These are phyloP conservation scores for Poeciliopsis turrubarensis DNA, from an alignment of 2,113 vertebrate species.

Conservation along the genomic window DNA sequence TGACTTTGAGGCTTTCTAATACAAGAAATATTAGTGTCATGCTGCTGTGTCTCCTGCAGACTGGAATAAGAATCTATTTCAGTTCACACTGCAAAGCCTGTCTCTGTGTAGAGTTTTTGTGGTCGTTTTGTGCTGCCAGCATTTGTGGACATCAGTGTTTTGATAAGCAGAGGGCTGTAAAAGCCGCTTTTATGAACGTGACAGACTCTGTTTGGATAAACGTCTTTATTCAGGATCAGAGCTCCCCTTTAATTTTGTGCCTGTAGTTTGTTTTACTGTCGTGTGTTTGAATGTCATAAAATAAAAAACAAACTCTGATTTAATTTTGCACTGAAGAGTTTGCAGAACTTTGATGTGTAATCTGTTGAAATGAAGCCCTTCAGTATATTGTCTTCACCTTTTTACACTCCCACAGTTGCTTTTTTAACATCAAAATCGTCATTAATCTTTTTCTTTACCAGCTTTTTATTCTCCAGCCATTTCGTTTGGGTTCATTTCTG, in stretches of 20 bases:
- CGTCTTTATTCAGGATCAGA: constrained; percentile 38
- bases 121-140: not conserved
- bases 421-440: constrained; percentile 9
- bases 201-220: constrained; percentile 30
- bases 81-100: not conserved
- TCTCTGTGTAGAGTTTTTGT: not conserved
- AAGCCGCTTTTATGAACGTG: constrained; percentile 2
- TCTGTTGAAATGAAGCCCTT: not conserved
- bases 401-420: not conserved
- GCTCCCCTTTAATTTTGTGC: constrained; percentile 24
- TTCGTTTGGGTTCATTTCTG: constrained; percentile 8
- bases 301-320: constrained; percentile 18
- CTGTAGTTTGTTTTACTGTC: constrained; percentile 23
- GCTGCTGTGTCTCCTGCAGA: constrained; percentile 14
- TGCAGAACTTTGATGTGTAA: constrained; percentile 12
- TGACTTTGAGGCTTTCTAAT: constrained; percentile 19
- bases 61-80: not conserved
- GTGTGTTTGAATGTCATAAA: constrained; percentile 15
- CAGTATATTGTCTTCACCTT: not conserved
- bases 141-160: constrained; percentile 7
- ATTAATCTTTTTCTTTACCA: constrained; percentile 5
- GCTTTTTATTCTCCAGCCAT: constrained; percentile 30
- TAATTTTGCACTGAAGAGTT: constrained; percentile 10
- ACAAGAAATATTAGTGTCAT: not conserved
- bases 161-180: constrained; percentile 3